Percentiles rank a stretch among this genome's conserved stretches.
phyloP scores from a whole-genome alignment of 2,113 vertebrate genomes.

The Circaetus gallicus region DNA sequence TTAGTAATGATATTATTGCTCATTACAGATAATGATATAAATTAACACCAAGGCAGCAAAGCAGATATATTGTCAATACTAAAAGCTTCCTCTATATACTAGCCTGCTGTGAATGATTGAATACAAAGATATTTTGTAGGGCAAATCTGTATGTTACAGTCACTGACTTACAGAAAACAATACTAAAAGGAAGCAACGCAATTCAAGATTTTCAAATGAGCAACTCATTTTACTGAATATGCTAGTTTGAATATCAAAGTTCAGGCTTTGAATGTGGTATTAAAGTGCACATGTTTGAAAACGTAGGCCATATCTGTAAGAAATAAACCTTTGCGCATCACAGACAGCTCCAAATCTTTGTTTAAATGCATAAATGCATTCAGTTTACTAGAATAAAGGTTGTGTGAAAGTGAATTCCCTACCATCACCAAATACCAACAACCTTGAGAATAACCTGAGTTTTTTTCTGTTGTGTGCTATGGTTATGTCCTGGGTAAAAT shows the following conservation, averaged over 20 bases:
- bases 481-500: neutral
- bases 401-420: neutral
- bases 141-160: neutral
- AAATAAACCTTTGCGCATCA: neutral
- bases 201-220: neutral
- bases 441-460: neutral
- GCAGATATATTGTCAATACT: neutral
- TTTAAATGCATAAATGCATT: neutral
- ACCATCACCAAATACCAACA: neutral
- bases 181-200: neutral
- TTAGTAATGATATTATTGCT: slow-evolving; percentile 38
- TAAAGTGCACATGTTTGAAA: neutral
- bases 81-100: neutral
- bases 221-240: neutral
- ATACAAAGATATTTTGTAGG: neutral
- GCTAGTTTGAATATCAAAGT: neutral
- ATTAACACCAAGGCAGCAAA: neutral
- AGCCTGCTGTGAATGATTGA: neutral
- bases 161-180: neutral
- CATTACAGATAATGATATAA: slow-evolving; percentile 41
- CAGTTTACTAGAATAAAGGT: neutral
- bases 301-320: neutral
- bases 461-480: neutral
- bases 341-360: neutral
- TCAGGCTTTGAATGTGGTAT: neutral